phyloP scores from a whole-genome alignment of 2,113 vertebrate genomes.

The Hyla sarda region DNA sequence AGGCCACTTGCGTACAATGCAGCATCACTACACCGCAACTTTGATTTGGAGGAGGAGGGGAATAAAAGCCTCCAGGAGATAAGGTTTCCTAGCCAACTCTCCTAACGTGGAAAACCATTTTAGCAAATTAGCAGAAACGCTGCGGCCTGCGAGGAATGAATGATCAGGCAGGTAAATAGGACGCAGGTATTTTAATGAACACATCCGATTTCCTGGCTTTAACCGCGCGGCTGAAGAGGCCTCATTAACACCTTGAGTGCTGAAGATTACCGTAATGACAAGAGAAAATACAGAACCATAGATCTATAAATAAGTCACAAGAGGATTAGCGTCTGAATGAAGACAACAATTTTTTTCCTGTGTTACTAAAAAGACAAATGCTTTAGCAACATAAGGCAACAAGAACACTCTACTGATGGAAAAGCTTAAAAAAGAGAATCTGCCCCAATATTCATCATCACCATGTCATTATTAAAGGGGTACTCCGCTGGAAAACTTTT shows the following conservation, averaged over 20 bases:
- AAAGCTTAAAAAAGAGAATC: no score
- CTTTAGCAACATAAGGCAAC: no score
- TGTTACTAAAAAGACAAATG: no score
- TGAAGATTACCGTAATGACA: conserved; percentile 25
- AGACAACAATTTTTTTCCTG: no score
- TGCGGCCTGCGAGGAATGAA: conserved; percentile 1
- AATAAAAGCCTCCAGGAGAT: neutral
- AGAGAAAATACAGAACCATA: neutral
- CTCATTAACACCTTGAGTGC: conserved; percentile 45
- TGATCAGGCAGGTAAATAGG: conserved; percentile 20
- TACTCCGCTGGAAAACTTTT: no score
- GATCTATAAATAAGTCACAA: conserved; percentile 40
- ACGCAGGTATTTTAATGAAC: conserved; percentile 56
- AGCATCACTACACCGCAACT: neutral
- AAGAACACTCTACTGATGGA: no score
- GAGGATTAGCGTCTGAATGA: neutral
- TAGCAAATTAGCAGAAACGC: conserved; percentile 45
- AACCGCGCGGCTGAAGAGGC: conserved; percentile 20
- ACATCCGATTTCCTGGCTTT: conserved; percentile 42
- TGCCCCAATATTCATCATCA: no score
- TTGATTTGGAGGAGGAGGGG: neutral
- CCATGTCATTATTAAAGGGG: no score
- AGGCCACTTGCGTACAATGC: neutral
- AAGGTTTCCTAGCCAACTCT: conserved; percentile 41
- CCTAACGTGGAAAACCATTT: conserved; percentile 22